Percentiles rank a stretch among this genome's conserved stretches.
Evolutionary conservation across 2,888 invertebrate genomes (phyloP).

Genomic region (Temnothorax ravouxi): DNA sequence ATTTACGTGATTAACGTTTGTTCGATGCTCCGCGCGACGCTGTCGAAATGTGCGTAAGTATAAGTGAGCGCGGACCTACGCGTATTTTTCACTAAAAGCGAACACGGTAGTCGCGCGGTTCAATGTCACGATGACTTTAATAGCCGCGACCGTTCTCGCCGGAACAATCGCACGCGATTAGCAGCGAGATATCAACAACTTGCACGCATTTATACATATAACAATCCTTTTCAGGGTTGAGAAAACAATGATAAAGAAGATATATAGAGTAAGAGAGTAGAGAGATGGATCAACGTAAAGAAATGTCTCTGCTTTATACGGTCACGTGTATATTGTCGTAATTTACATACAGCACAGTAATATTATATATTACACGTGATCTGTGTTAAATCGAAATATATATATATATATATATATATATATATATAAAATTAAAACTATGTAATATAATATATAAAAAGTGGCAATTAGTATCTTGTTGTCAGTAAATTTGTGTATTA

Average conservation of each 20-base stretch:
- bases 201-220: neutral
- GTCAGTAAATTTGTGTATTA: neutral
- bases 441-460: neutral
- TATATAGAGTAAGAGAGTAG: neutral
- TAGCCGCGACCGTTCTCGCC: too few relatives aligned
- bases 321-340: neutral
- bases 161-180: neutral
- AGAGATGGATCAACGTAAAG: neutral
- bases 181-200: neutral
- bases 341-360: neutral
- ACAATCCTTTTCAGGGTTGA: neutral
- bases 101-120: neutral
- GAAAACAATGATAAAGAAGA: neutral
- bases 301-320: neutral
- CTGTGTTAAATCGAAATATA: neutral
- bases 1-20: too few relatives aligned
- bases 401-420: neutral
- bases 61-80: neutral
- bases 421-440: neutral
- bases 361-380: neutral
- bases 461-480: neutral
- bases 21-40: neutral
- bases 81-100: neutral
- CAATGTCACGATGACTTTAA: slow-evolving; percentile 5
- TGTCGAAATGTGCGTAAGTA: too few relatives aligned